Evolutionary conservation across 2,113 vertebrate species (phyloP), one percentile per base, ranked within the genome.

Genomic region (Microcebus lehilahytsara): DNA sequence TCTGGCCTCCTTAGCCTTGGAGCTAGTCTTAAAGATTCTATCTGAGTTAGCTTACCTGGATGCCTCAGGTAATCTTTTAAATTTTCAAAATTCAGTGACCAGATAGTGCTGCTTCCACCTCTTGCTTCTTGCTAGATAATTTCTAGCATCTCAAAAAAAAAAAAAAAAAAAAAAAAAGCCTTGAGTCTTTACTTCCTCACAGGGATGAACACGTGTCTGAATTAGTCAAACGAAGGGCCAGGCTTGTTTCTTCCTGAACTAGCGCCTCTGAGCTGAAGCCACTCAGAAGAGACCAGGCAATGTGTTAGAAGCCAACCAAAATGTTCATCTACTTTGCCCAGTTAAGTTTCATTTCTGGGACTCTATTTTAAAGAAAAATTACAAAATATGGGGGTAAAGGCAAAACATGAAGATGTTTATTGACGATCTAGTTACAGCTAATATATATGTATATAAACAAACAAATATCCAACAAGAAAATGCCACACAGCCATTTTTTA

Each of bases 341-440:
- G 0, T 30, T 30, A 60, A 40, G 32, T 78, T 78, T 95, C 91
- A 89, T 69, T 90, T 96, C 80, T 92, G 85, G 72, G 66, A 96
- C 49, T 51, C 92, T 94, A 66, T 74, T 87, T 92, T 49, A 80
- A 87, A 77, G 60, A 72, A 53, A 84, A 96, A 96, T 85, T 67
- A 96, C 79, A 92, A 94, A 93, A 92, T 85, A 58, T 69, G 42
- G 67, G 91, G 75, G 85, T 56, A 3, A 53, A 90, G 67, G 84
- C 95, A 95, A 95, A 96, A 92, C 88, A 91, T 86, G 86, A 92
- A 96, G 85, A 91, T 89, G 78, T 97, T 95, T 97, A 97, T 91
- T 94, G 69, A 91, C 92, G 69, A 85, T 97, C 95, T 96, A 86
- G 93, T 96, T 96, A 95, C 83, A 96, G 96, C 93, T 93, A 96